phyloP scores from a whole-genome alignment of 2,797 vertebrate genomes.

The Ctenosaura bakeri region DNA sequence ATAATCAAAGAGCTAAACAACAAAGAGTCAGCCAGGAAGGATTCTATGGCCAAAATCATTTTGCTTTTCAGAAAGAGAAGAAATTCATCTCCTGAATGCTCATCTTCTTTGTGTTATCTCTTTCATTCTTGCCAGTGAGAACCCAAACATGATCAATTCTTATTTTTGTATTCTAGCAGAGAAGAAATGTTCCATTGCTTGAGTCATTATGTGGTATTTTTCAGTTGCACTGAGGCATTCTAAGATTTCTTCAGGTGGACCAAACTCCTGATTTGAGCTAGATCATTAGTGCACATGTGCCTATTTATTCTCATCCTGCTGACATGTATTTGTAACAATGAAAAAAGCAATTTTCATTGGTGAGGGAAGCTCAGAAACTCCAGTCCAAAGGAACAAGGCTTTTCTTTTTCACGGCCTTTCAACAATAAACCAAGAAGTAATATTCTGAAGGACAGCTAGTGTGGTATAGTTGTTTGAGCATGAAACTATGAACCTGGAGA shows the following conservation, averaged over 20 bases:
- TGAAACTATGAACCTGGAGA: too few species aligned
- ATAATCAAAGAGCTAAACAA: fast-evolving
- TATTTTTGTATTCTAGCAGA: conserved; percentile 23
- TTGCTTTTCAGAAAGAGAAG: background rate
- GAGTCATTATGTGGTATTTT: conserved; percentile 22
- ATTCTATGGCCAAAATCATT: background rate
- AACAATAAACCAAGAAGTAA: background rate
- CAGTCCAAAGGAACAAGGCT: background rate
- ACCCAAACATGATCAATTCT: conserved; percentile 50
- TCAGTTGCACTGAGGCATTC: background rate
- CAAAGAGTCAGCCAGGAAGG: conserved; percentile 2
- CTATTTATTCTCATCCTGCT: background rate
- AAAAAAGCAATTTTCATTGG: background rate
- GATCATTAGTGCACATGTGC: background rate
- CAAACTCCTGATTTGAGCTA: conserved; percentile 41
- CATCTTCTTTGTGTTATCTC: conserved; percentile 52
- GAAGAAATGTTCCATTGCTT: conserved; percentile 47
- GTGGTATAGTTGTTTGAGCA: too few species aligned
- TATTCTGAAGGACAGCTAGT: too few species aligned
- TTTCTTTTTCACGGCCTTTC: background rate
- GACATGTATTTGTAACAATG: background rate
- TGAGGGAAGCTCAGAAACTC: background rate
- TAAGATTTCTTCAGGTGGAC: background rate
- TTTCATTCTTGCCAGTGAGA: conserved; percentile 35
- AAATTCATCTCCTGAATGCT: conserved; percentile 32